A percentile compares a stretch with the other conserved stretches of the same genome.
phyloP scores from a whole-genome alignment of 2,888 invertebrate genomes.

The Epinotia ramella region DNA sequence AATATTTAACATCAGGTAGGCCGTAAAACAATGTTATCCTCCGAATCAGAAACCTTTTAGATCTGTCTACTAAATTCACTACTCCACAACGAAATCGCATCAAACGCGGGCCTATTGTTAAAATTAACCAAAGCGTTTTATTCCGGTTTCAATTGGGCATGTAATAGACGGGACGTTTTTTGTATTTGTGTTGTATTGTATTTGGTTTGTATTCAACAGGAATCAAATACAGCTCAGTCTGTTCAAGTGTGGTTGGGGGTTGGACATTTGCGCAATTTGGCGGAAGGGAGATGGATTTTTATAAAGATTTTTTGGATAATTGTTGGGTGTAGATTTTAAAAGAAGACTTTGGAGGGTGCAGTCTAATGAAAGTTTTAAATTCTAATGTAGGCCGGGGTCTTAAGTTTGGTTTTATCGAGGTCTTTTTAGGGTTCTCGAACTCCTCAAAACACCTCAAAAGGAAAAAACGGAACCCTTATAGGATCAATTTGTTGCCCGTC shows the following conservation, averaged over 20 bases:
- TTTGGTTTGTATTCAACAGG: slow-evolving; percentile 32
- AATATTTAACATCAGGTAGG: too few relatives aligned
- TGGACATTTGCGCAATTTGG: slow-evolving; percentile 18
- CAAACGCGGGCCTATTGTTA: slow-evolving; percentile 54
- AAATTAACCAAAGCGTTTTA: slow-evolving; percentile 62
- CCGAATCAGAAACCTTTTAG: background rate
- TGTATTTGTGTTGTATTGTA: slow-evolving; percentile 31
- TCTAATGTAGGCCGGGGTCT: too few relatives aligned
- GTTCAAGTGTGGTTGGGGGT: slow-evolving; percentile 20
- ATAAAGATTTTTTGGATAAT: background rate
- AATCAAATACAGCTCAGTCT: slow-evolving; percentile 45
- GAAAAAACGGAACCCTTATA: too few relatives aligned
- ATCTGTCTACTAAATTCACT: slow-evolving; percentile 26
- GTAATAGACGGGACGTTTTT: slow-evolving; percentile 47
- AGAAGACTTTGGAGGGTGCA: too few relatives aligned
- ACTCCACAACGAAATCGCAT: slow-evolving; percentile 39
- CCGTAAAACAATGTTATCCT: too few relatives aligned
- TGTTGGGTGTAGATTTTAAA: background rate
- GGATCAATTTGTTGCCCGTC: too few relatives aligned
- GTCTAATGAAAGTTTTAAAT: too few relatives aligned
- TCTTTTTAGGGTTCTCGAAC: too few relatives aligned
- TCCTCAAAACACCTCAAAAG: too few relatives aligned
- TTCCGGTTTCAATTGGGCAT: slow-evolving; percentile 64
- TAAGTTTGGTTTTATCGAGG: too few relatives aligned
- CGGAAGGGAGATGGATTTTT: background rate